phyloP scores from a whole-genome alignment of 2,888 invertebrate species.

The Leucoma salicis region DNA sequence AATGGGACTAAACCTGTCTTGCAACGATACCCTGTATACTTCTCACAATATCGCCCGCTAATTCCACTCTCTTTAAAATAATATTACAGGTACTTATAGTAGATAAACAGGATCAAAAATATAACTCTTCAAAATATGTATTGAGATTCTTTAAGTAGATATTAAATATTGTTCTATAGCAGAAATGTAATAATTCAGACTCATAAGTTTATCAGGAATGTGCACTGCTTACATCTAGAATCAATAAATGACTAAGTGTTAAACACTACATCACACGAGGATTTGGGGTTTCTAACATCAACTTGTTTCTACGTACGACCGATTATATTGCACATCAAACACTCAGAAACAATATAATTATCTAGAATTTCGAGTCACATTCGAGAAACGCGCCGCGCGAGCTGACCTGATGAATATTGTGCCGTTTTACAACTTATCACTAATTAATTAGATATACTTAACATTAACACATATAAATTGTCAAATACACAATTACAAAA shows the following conservation, averaged over 20 bases:
- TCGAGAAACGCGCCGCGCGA: conserved; percentile 67
- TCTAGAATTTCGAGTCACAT: conserved; percentile 67
- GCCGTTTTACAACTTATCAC: conserved; percentile 54
- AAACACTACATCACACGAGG: conserved; percentile 55
- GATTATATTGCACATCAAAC: conserved; percentile 53
- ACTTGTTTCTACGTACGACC: conserved; percentile 53
- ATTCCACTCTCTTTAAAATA: conserved; percentile 55
- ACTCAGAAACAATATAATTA: conserved; percentile 53
- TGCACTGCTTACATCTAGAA: conserved; percentile 74
- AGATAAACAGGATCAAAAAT: conserved; percentile 77
- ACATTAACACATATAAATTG: conserved; percentile 40
- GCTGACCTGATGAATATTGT: conserved; percentile 82
- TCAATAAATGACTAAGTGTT: conserved; percentile 56
- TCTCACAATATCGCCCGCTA: conserved; percentile 63
- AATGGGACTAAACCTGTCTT: conserved; percentile 36
- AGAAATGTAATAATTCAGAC: conserved; percentile 79
- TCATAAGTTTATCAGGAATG: conserved; percentile 73
- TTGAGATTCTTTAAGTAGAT: conserved; percentile 70
- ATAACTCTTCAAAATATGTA: conserved; percentile 77
- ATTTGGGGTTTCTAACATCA: conserved; percentile 51
- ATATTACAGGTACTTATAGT: conserved; percentile 63
- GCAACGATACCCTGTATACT: conserved; percentile 72
- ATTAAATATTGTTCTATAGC: conserved; percentile 68
- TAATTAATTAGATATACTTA: conserved; percentile 40
- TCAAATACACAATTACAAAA: conserved; percentile 40